phyloP scores from a whole-genome alignment of 2,113 vertebrate genomes.

The Plectropomus leopardus region DNA sequence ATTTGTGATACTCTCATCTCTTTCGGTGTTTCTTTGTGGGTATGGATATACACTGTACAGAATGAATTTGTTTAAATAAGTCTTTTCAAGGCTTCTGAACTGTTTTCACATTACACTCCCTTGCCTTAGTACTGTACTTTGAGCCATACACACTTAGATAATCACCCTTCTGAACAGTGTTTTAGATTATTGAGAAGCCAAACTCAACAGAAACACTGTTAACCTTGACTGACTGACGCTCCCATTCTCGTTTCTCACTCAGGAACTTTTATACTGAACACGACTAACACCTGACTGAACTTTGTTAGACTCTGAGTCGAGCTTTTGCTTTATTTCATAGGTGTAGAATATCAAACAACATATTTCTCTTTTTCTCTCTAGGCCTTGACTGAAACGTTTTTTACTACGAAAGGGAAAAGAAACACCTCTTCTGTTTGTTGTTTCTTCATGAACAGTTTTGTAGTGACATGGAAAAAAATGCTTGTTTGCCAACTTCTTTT shows the following conservation, averaged over 20 bases:
- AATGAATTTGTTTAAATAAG: background rate
- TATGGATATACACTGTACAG: conserved; percentile 32
- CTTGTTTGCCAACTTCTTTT: conserved; percentile 58
- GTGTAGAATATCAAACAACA: background rate
- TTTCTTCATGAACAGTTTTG: conserved; percentile 57
- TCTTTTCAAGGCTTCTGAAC: conserved; percentile 32
- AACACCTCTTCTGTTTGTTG: conserved; percentile 31
- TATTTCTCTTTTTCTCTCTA: background rate
- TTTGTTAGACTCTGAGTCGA: conserved; percentile 22
- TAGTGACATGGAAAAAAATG: conserved; percentile 41
- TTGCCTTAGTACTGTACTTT: conserved; percentile 62
- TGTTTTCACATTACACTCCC: conserved; percentile 45
- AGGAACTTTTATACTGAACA: conserved; percentile 38
- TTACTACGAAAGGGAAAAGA: conserved; percentile 63
- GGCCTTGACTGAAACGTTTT: conserved; percentile 61
- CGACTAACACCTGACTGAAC: conserved; percentile 21
- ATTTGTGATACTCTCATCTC: background rate
- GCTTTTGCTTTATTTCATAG: conserved; percentile 21
- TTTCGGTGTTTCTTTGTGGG: conserved; percentile 20
- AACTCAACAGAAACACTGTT: conserved; percentile 1
- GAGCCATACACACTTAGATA: conserved; percentile 17
- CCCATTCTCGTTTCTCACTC: conserved; percentile 12
- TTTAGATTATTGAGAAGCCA: background rate
- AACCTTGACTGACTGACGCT: conserved; percentile 31
- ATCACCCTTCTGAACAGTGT: conserved; percentile 8